Evolutionary conservation across 1,140 invertebrate genomes (phyloP), one percentile per base, ranked within the genome.

Genomic region (Procambarus clarkii): DNA sequence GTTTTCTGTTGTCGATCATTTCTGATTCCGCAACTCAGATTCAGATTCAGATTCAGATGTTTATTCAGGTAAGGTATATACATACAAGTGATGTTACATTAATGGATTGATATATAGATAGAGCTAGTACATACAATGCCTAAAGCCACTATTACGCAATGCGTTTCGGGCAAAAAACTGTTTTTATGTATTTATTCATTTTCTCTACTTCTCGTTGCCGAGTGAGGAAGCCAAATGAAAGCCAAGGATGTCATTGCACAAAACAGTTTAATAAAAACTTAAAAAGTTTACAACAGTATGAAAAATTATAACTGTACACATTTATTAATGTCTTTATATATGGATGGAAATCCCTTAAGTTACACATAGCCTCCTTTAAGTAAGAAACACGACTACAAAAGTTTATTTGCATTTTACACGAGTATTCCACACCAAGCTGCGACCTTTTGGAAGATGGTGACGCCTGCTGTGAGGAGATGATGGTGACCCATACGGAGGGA

Each of bases 201-300:
- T 34, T 34, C 34, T 0, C 34, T 34, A 34, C 34, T 0, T 34
- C 34, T 34, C 34, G 34, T 34, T 34, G 34, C 34, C 3, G 13
- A 44, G 5, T 44, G 24, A 46, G 76, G 45, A 5, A 7, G n/a
- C 0, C 11, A 7, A 77, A 46, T 44, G 24, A 46, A 77, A 77
- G n/a, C 45, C 74, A 58, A n/a, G 24, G 46, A 44, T 34, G 69
- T 87, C 85, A 87, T 79, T 87, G 85, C 85, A 87, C 85, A 87
- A 87, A 87, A 87, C 85, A 60, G 85, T 87, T 87, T 87, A 87
- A 87, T 87, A 87, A 87, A 87, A 87, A 87, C 71, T 78, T 87
- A 87, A 87, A 86, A 87, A 87, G 78, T 50, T 87, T 87, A 87
- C 76, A 87, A 78, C 85, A 78, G 85, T 87, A 87, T 87, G 76